phyloP scores from a whole-genome alignment of 2,888 invertebrate species.

The Marronus borbonicus region DNA sequence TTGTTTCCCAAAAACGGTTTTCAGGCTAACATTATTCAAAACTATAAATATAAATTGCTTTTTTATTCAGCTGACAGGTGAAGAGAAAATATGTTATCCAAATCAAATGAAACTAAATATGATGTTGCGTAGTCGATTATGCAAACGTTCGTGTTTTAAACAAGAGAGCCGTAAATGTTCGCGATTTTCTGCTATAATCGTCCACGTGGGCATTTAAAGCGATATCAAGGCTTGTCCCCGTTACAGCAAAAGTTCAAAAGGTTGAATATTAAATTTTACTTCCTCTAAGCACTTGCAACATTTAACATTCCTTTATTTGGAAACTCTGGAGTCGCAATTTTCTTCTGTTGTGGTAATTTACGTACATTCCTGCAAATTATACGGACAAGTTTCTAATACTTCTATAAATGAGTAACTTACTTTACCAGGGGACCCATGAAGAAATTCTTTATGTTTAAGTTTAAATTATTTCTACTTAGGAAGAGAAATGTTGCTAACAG shows the following conservation, averaged over 20 bases:
- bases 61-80: too few relatives aligned
- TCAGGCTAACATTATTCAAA: too few relatives aligned
- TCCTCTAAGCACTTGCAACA: not conserved
- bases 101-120: too few relatives aligned
- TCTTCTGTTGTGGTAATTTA: constrained; percentile 5
- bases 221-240: not conserved
- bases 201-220: constrained; percentile 7
- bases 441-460: too few relatives aligned
- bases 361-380: not conserved
- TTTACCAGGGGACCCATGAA: too few relatives aligned
- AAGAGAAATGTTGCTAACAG: too few relatives aligned
- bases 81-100: too few relatives aligned
- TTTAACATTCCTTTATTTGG: not conserved
- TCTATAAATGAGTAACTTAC: not conserved
- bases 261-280: constrained; percentile 3
- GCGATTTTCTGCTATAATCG: too few relatives aligned
- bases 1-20: too few relatives aligned
- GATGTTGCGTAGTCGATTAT: not conserved
- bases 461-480: too few relatives aligned
- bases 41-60: too few relatives aligned
- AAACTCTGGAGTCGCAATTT: constrained; percentile 7
- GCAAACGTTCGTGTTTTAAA: not conserved
- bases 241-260: not conserved
- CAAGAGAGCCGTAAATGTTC: not conserved
- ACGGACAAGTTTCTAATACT: not conserved